Percentiles rank a stretch among this genome's conserved stretches.
These are phyloP conservation scores for Trisateles emortualis DNA, from an alignment of 2,888 invertebrate genomes.

Conservation along the genomic window DNA sequence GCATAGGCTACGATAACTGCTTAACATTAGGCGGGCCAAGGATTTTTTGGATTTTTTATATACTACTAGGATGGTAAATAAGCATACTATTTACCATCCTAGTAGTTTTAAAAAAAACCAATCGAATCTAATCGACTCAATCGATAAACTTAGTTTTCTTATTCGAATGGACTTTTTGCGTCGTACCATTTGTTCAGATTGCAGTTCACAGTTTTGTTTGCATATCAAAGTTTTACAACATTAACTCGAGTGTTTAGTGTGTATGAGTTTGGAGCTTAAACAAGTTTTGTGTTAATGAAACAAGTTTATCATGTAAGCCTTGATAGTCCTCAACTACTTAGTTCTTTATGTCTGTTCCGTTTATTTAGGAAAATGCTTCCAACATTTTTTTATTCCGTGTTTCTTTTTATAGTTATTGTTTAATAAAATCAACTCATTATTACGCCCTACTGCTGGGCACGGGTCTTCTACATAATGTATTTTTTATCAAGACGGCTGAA, in stretches of 20 bases:
- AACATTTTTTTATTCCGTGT: no score
- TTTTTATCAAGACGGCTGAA: no score
- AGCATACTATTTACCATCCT: no score
- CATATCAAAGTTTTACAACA: slow-evolving; percentile 26
- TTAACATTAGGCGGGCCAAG: no score
- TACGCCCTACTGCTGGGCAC: no score
- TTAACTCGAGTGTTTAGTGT: slow-evolving; percentile 32
- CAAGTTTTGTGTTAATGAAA: slow-evolving; percentile 43
- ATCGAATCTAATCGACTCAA: not conserved
- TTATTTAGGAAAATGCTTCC: not conserved
- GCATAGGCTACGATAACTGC: no score
- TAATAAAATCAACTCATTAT: no score
- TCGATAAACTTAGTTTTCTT: slow-evolving; percentile 5
- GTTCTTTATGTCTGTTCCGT: not conserved
- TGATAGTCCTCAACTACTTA: slow-evolving; percentile 18
- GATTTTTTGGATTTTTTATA: no score
- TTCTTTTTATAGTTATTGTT: no score
- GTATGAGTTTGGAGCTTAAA: slow-evolving; percentile 31
- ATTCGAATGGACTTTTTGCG: slow-evolving; percentile 34
- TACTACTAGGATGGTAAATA: no score
- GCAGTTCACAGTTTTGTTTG: slow-evolving; percentile 33
- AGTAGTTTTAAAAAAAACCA: no score
- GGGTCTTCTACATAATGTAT: no score
- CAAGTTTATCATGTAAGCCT: slow-evolving; percentile 26
- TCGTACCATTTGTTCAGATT: slow-evolving; percentile 38